Evolutionary conservation across 2,113 vertebrate species (phyloP), one percentile per base, ranked within the genome.

Genomic region (Eurystomus gularis): DNA sequence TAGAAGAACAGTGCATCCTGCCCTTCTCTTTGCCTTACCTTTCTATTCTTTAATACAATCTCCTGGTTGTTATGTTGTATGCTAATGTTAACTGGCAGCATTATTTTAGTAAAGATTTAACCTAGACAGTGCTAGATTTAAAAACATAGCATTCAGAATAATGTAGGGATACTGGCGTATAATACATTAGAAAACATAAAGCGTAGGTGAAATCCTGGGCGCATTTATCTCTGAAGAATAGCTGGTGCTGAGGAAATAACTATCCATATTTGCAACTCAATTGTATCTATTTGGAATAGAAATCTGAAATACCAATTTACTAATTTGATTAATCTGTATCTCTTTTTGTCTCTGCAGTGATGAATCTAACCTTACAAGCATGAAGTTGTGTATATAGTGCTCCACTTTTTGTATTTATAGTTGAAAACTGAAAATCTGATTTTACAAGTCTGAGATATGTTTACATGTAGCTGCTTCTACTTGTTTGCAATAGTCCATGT

Each of bases 301-400:
- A 54, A 82, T 91, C 46, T 91, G 66, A 91, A 91, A 31, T 73
- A 52, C 0, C 11, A 19, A 20, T 80, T 64, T 93, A 98, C 97
- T 98, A 98, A 98, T 94, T 82, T 95, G 64, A 72, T 82, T 52
- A 90, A 93, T 97, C 90, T 97, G 35, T 98, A 79, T 96, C 95
- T 97, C 93, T 96, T 98, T 98, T 98, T 98, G 95, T 98, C 97
- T 98, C 97, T 99, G 98, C 99, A 99, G 99, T 99, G 99, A 99
- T 98, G 98, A 98, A 96, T 98, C 98, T 99, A 99, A 99, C 98
- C 97, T 96, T 97, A 97, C 98, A 97, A 98, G 99, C 99, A 99
- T 99, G 99, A 99, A 99, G 98, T 99, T 99, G 98, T 99, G 98
- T 99, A 99, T 98, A 99, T 99, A 99, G 98, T 96, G 98, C 98